phyloP scores from a whole-genome alignment of 2,797 vertebrate species.

The Lutjanus campechanus region DNA sequence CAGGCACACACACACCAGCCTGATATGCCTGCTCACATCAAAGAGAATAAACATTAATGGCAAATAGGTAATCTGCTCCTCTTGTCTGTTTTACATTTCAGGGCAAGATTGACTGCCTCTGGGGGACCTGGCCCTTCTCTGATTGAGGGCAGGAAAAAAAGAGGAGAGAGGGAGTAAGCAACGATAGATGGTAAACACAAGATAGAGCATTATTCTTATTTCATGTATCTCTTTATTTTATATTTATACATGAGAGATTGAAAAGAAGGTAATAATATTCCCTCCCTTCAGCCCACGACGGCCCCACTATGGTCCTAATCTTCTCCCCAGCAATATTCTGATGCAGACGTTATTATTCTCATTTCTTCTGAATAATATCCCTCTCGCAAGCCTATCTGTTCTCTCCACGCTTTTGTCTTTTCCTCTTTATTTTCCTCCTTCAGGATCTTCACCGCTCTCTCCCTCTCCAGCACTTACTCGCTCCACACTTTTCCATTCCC shows the following conservation, averaged over 20 bases:
- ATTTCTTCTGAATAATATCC: slow-evolving; percentile 97
- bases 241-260: slow-evolving; percentile 80
- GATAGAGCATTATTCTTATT: slow-evolving; percentile 83
- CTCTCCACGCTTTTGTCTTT: slow-evolving; percentile 71
- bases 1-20: slow-evolving; percentile 24
- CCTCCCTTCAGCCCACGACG: slow-evolving; percentile 61
- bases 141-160: slow-evolving; percentile 69
- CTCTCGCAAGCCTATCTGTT: slow-evolving; percentile 89
- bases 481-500: slow-evolving; percentile 68
- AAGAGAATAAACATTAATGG: slow-evolving; percentile 89
- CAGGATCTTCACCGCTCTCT: slow-evolving; percentile 77
- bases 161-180: slow-evolving; percentile 57
- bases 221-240: slow-evolving; percentile 78
- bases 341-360: slow-evolving; percentile 93
- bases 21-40: slow-evolving; percentile 83
- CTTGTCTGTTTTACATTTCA: slow-evolving; percentile 87
- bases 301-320: slow-evolving; percentile 88
- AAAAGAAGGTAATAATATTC: slow-evolving; percentile 82
- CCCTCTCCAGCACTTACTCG: slow-evolving; percentile 77
- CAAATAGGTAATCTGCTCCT: slow-evolving; percentile 88
- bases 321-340: slow-evolving; percentile 92
- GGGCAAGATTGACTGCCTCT: slow-evolving; percentile 83
- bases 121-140: slow-evolving; percentile 74
- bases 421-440: slow-evolving; percentile 70
- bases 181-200: slow-evolving; percentile 75